Conservation (phyloP, 2,113 vertebrate genomes). For the Dasyprocta punctata region DNA sequence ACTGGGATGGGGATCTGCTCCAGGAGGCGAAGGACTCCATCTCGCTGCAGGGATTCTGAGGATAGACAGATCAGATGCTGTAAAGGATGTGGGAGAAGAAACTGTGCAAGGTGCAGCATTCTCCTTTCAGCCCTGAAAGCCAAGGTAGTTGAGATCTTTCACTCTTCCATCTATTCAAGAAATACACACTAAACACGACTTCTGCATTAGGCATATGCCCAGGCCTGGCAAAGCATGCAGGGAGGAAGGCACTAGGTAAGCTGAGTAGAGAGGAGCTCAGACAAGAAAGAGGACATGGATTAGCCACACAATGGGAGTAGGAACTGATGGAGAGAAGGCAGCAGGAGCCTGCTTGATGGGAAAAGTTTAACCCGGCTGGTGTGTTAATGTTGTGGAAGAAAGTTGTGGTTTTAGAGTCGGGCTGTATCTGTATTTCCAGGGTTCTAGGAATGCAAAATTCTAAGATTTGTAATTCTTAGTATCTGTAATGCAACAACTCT, state of each 20-base stretch:
- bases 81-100: no score
- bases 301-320: background rate
- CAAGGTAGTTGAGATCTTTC: background rate
- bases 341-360: background rate
- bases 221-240: background rate
- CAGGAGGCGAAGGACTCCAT: no score
- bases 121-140: background rate
- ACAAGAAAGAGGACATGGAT: background rate
- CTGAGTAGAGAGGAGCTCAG: background rate
- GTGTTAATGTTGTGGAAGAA: no score
- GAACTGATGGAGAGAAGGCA: rapidly evolving
- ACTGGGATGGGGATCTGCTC: rapidly evolving
- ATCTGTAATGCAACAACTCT: background rate
- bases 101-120: background rate
- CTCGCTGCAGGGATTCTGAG: background rate
- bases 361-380: background rate
- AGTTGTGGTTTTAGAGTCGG: background rate
- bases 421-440: background rate
- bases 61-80: background rate
- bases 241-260: background rate
- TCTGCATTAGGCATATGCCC: no score
- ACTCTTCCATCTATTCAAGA: background rate
- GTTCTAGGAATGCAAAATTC: background rate
- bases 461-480: background rate
- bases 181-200: no score